Percentiles rank a stretch among this genome's conserved stretches.
These are phyloP conservation scores for Felis catus DNA, from an alignment of 2,113 vertebrate species.

Conservation along the genomic window DNA sequence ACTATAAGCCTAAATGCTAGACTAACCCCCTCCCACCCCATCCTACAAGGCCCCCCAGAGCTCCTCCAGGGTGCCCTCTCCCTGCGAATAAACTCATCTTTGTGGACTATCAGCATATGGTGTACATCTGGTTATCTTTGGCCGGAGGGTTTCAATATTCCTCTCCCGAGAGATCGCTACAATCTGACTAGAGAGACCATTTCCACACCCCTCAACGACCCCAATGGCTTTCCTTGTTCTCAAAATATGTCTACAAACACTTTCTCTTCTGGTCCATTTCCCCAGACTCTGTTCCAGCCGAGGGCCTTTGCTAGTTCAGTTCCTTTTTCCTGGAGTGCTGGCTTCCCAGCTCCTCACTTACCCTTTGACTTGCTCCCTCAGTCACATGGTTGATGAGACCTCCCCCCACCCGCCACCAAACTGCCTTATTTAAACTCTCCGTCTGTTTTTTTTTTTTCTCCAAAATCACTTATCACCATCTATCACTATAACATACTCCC, in stretches of 20 bases:
- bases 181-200: background rate
- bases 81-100: background rate
- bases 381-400: background rate
- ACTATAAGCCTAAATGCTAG: background rate
- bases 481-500: background rate
- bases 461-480: background rate
- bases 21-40: background rate
- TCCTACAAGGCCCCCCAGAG: accelerated
- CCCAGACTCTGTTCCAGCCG: background rate
- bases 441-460: background rate
- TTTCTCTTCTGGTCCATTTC: background rate
- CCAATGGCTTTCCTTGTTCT: background rate
- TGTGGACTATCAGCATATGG: background rate
- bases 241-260: background rate
- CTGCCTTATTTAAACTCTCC: background rate
- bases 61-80: no score
- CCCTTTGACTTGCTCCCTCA: background rate
- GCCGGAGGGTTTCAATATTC: background rate
- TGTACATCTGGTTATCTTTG: background rate
- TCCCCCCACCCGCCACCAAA: no score
- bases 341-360: background rate
- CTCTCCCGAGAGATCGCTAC: background rate
- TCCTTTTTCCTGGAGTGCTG: background rate
- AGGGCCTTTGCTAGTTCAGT: background rate
- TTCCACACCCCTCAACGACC: background rate